Conservation (phyloP, 2,113 vertebrate species). For the Natator depressus region DNA sequence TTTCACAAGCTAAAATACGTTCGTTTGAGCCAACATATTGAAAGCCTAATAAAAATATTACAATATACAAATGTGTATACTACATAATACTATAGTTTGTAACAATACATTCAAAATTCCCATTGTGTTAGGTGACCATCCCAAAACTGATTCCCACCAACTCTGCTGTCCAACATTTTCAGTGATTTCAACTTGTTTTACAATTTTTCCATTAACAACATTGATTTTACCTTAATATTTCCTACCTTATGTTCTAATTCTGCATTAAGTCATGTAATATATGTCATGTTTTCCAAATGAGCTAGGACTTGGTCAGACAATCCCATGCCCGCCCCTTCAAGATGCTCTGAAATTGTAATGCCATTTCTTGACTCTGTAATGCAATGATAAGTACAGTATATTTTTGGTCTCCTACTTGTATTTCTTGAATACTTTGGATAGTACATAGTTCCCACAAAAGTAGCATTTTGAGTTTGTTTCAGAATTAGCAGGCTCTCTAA, state of each 20-base stretch:
- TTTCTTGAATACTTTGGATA: neutral
- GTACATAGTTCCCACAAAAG: neutral
- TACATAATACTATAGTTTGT: neutral
- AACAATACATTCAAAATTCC: neutral
- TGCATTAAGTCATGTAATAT: neutral
- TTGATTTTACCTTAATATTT: no score
- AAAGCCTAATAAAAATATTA: neutral
- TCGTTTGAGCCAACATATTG: neutral
- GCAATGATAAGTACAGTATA: neutral
- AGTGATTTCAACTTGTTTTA: neutral
- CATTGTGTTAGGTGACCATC: neutral
- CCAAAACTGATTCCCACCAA: neutral
- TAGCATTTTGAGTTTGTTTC: neutral
- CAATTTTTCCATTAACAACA: neutral
- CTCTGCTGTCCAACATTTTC: neutral
- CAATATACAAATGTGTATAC: neutral
- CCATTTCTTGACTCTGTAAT: neutral
- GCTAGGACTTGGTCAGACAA: neutral
- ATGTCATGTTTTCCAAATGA: neutral
- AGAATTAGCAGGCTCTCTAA: neutral
- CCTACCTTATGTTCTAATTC: neutral
- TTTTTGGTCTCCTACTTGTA: no score
- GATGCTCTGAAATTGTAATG: neutral
- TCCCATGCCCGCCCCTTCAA: neutral
- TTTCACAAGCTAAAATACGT: neutral